These are phyloP conservation scores for Cantharis rustica DNA, from an alignment of 2,888 invertebrate genomes.

Conservation along the genomic window DNA sequence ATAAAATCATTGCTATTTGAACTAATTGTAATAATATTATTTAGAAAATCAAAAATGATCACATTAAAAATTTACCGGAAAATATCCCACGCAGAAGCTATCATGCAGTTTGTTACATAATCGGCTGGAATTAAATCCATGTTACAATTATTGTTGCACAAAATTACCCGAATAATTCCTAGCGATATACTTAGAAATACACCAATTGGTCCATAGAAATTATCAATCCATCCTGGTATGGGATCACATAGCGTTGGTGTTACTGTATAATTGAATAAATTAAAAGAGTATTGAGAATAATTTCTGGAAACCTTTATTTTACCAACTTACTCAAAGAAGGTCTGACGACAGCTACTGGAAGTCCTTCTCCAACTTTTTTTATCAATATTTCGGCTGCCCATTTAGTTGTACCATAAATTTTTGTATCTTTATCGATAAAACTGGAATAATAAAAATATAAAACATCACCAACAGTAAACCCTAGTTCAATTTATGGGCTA, in stretches of 20 bases:
- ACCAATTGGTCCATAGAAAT: background rate
- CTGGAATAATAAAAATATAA: background rate
- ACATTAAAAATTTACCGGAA: too few relatives aligned
- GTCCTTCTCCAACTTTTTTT: background rate
- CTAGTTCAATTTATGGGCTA: too few relatives aligned
- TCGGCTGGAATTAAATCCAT: slow-evolving; percentile 1
- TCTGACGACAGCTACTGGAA: background rate
- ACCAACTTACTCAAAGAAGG: background rate
- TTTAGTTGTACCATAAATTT: background rate
- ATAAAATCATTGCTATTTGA: background rate
- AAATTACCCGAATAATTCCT: background rate
- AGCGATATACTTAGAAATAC: background rate
- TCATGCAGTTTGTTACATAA: background rate
- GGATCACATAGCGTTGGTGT: background rate
- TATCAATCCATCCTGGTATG: background rate
- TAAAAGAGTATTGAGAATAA: too few relatives aligned
- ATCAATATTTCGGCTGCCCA: background rate
- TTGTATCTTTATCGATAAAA: background rate
- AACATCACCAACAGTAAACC: too few relatives aligned
- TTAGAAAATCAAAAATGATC: too few relatives aligned
- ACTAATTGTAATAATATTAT: background rate
- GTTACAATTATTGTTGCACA: background rate
- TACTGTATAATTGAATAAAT: background rate
- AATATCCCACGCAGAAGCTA: slow-evolving; percentile 3
- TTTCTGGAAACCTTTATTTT: background rate